phyloP scores from a whole-genome alignment of 2,113 vertebrate species.

The Hylia prasina region DNA sequence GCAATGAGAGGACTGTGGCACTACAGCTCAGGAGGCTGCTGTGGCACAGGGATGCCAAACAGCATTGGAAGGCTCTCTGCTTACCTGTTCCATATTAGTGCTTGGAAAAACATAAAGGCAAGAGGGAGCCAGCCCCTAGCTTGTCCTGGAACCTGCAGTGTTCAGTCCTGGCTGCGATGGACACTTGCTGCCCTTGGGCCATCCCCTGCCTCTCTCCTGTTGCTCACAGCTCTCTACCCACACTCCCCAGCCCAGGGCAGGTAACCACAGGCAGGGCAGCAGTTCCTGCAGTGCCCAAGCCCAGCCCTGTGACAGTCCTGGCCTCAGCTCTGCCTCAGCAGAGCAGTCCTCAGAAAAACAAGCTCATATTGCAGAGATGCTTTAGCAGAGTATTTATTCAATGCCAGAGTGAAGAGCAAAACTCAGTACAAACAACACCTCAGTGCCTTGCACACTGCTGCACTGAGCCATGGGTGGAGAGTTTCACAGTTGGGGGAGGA shows the following conservation, averaged over 20 bases:
- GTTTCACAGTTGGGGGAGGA: background rate
- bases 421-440: slow-evolving; percentile 21
- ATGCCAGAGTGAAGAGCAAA: slow-evolving; percentile 27
- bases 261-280: background rate
- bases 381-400: slow-evolving; percentile 48
- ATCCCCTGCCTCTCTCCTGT: background rate
- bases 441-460: background rate
- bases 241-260: background rate
- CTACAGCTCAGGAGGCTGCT: background rate
- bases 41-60: background rate
- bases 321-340: background rate
- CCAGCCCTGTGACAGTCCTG: background rate
- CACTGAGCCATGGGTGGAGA: background rate
- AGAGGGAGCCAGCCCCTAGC: background rate
- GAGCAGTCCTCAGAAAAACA: background rate
- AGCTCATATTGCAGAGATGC: background rate
- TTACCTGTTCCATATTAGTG: background rate
- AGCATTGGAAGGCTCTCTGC: background rate
- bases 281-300: background rate
- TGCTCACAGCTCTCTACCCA: background rate
- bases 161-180: background rate
- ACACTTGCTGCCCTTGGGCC: background rate
- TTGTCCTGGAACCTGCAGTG: background rate
- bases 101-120: background rate
- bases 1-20: too few species aligned